Evolutionary conservation across 2,797 vertebrate species (phyloP), one percentile per base, ranked within the genome.

Genomic region (Coracias cyanogaster): DNA sequence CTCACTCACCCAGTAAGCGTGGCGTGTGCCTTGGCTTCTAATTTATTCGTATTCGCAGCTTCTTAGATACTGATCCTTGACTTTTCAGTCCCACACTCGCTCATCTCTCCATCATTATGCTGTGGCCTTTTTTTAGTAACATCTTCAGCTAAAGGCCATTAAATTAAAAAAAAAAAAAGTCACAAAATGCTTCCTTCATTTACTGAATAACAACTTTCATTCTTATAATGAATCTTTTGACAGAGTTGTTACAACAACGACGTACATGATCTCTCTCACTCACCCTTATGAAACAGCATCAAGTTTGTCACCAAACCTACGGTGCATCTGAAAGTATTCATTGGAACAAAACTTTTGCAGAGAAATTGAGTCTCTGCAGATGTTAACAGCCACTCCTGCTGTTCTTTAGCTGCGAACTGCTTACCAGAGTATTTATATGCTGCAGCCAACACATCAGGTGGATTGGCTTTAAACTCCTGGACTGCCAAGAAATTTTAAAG

Each of bases 401-500:
- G 2, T 17, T 76, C 71, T 77, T 80, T 16, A 71, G 48, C 60
- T 48, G 52, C 57, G 78, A 35, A 71, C 28, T 78, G 52, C 89
- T 80, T 74, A 45, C 20, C 15, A 18, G 65, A 61, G 8, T 41
- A 78, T 91, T 85, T 78, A 48, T 52, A 57, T 41, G 57, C 52
- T 86, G 61, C 57, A 70, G 31, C 45, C 37, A 43, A 13, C 41
- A 39, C n/a, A 26, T 67, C 33, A 83, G 31, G 33, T 67, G 35
- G 61, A 93, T 94, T 65, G 90, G 31, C 54, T 94, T 92, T 51
- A 74, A 78, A 89, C 21, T 78, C 49, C 66, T 48, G 51, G 51
- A 45, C 62, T 77, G 45, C 24, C 52, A 71, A 65, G 15, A 62
- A 81, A 65, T 74, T 80, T 74, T 67, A 28, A 86, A 81, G 62